phyloP scores from a whole-genome alignment of 2,113 vertebrate species.

The Pachycephala philippinensis region DNA sequence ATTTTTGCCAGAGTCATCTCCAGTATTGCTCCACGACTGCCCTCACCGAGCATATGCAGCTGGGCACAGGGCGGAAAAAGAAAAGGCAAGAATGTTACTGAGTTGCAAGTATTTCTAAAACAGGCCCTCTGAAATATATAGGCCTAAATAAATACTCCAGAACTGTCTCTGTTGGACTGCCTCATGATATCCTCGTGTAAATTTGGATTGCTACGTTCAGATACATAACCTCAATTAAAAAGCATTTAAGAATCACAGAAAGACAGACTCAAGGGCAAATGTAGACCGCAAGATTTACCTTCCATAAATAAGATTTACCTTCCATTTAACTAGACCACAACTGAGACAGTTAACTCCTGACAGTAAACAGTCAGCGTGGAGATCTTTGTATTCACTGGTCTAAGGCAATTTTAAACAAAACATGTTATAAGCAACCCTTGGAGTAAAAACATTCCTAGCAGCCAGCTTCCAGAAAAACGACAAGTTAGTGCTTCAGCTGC shows the following conservation, averaged over 20 bases:
- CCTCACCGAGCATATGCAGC: slow-evolving; percentile 95
- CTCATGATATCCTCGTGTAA: neutral
- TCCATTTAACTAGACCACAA: neutral
- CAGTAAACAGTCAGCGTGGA: neutral
- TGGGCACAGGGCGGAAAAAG: slow-evolving; percentile 28
- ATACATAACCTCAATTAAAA: neutral
- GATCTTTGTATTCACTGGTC: neutral
- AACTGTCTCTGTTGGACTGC: neutral
- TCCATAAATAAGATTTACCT: neutral
- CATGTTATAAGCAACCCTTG: neutral
- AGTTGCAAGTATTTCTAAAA: neutral
- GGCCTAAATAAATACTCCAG: neutral
- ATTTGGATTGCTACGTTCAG: neutral
- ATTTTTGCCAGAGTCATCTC: slow-evolving; percentile 92
- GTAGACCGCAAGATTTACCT: neutral
- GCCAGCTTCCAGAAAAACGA: neutral
- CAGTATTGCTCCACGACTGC: slow-evolving; percentile 85
- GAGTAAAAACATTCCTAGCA: neutral
- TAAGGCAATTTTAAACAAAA: neutral
- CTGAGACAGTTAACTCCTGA: neutral
- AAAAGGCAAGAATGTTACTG: neutral
- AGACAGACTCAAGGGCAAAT: neutral
- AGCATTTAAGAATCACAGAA: neutral
- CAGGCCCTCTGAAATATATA: neutral
- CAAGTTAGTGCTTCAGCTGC: neutral